Base-by-base conservation (phyloP, 2,113 vertebrate genomes). In the Eidolon helvum region DNA sequence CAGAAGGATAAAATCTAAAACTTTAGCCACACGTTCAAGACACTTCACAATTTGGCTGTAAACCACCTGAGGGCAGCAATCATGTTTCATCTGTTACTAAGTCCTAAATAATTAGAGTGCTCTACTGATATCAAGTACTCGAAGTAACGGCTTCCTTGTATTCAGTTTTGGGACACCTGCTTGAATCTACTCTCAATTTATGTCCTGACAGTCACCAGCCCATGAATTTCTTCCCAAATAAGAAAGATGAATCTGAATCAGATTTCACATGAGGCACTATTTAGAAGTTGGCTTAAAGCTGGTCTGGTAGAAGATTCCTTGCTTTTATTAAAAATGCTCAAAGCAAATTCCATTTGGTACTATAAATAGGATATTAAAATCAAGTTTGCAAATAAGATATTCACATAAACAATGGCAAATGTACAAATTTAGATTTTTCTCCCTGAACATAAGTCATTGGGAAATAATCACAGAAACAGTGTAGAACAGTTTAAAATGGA, bases 331-430 rank as follows among this genome's bases (percentile, higher is more conserved):
- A 95, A 85, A 93, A 91, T 66, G 22, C 12, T 53, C 72, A 89
- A 24, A 30, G 61, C 15, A 91, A 97, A 98, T 78, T 50, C 43
- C 45, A 45, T 94, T 50, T 97, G 78, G 80, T 66, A 94, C 77
- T 87, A 91, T 55, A 5, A 91, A 96, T 12, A n/a, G 40, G 75
- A 97, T 97, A 97, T 90, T 83, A 95, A 95, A 97, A 94, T 89
- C 71, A 94, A 84, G 65, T 96, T 97, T 95, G 33, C 59, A 86
- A 75, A 95, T 57, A 90, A 97, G 79, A 12, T 87, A 92, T 91
- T 94, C 35, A 80, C 10, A 82, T 38, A 72, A 87, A 86, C 19
- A 72, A 59, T 1, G 48, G 26, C 48, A 90, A 89, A 79, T 28
- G 12, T 24, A 53, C 43, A 48, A 33, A 71, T 45, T 18, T 15